Base-by-base conservation (phyloP, 1,140 invertebrate species). In the Brachionus asplanchnoidis region DNA sequence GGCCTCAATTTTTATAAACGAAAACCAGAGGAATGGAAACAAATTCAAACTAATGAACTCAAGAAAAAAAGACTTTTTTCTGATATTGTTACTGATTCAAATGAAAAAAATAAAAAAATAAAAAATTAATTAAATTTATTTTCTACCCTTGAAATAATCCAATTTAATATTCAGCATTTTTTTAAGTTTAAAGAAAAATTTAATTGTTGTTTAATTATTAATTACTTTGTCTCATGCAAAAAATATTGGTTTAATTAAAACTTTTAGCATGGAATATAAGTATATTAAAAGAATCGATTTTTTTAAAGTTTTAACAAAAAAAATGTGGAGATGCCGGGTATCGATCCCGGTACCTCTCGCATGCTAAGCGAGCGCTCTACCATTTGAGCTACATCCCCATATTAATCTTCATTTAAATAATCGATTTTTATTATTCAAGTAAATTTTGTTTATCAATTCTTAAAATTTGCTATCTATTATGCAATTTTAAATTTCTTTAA, bases 21-120 rank as follows among this genome's bases (percentile, higher is more conserved):
- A 36, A 82, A 82, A 65, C 79, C 79, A 11, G 79, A 82, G 9
- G 79, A 82, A 28, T 82, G 79, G 79, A 82, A 82, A 26, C 53
- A 68, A 42, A 82, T 82, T 65, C 79, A 82, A 65, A 65, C 53
- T 2, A 60, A 82, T 26, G 79, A 82, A 82, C 6, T 82, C 0
- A 82, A 82, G 32, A 82, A 82, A 23, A 60, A 46, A 20, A 82
- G 42, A 36, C 36, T 82, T 65, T 82, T 82, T 82, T 65, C 53
- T 14, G 79, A 82, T 42, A 82, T 82, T 26, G 2, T 77, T 14
- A 3, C 42, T 9, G 44, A 77, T 77, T 46, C 42, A 14, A 23
- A 28, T 36, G n/a, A 77, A 50, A 77, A 77, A 77, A 77, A 26
- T 50, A 26, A 77, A 77, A 50, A 77, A 77, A 46, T 77, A 77